These are phyloP conservation scores for Peromyscus attwateri DNA, from an alignment of 2,797 vertebrate species.

Conservation along the genomic window DNA sequence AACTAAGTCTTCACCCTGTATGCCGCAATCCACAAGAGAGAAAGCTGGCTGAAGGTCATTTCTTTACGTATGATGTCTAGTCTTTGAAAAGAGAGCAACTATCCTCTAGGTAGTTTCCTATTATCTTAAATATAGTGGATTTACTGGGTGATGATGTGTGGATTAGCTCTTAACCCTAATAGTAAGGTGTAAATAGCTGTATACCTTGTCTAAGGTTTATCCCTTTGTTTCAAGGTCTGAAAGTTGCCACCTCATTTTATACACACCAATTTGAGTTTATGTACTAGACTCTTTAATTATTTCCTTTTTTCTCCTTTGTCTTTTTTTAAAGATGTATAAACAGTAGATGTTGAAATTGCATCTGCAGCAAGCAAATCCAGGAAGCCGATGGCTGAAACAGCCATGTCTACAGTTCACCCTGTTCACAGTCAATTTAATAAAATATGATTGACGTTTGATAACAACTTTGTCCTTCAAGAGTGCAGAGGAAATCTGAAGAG, in stretches of 20 bases:
- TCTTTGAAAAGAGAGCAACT: conserved; percentile 30
- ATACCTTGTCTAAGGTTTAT: not conserved
- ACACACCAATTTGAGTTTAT: conserved; percentile 12
- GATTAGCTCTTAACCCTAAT: not conserved
- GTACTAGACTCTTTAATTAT: not conserved
- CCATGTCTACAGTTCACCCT: conserved; percentile 49
- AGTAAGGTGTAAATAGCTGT: not conserved
- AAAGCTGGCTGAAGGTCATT: not conserved
- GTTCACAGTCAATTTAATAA: conserved; percentile 77
- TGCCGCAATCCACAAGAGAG: not conserved
- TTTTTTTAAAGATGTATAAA: conserved; percentile 46
- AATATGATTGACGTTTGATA: conserved; percentile 67
- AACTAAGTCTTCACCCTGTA: not conserved
- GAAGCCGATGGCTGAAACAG: conserved; percentile 34
- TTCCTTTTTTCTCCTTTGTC: not conserved
- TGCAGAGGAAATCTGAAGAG: conserved; percentile 46
- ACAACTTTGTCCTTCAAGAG: conserved; percentile 57
- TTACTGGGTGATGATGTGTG: not conserved
- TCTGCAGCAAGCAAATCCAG: conserved; percentile 54
- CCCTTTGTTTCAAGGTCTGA: not conserved
- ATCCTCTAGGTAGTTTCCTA: not conserved
- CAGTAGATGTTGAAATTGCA: conserved; percentile 55
- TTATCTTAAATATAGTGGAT: conserved; percentile 4
- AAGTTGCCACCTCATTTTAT: conserved; percentile 49
- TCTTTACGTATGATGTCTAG: conserved; percentile 11